phyloP scores from a whole-genome alignment of 2,797 vertebrate genomes.

The Adelosebastes latens region DNA sequence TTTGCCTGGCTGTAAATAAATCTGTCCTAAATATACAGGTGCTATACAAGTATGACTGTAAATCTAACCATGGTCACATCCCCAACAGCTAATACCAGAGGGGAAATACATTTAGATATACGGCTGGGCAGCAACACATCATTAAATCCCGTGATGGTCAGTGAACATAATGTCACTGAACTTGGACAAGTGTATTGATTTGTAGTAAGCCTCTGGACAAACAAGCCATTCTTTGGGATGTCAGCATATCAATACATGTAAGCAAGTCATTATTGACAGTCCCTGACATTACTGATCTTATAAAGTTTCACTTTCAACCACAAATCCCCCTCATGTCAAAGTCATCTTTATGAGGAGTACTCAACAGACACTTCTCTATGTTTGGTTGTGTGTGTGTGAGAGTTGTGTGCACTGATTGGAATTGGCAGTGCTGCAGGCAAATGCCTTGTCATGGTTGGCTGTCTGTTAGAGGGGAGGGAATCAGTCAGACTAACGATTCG shows the following conservation, averaged over 20 bases:
- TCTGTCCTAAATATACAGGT: not conserved
- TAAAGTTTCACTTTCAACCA: slow-evolving; percentile 55
- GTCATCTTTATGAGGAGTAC: slow-evolving; percentile 15
- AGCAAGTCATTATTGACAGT: slow-evolving; percentile 59
- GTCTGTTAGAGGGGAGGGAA: slow-evolving; percentile 3
- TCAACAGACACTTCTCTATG: not conserved
- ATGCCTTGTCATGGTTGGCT: slow-evolving; percentile 11
- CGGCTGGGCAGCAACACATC: slow-evolving; percentile 24
- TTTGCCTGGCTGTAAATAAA: slow-evolving; percentile 12
- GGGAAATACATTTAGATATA: not conserved
- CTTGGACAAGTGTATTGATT: slow-evolving; percentile 70
- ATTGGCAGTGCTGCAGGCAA: slow-evolving; percentile 14
- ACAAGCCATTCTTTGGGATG: slow-evolving; percentile 70
- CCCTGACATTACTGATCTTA: slow-evolving; percentile 49
- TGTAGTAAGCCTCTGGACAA: slow-evolving; percentile 74
- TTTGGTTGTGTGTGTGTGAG: not conserved
- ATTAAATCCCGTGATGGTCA: slow-evolving; percentile 45
- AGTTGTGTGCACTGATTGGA: not conserved
- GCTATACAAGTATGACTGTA: not conserved
- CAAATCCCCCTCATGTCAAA: slow-evolving; percentile 46
- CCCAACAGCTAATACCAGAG: not conserved
- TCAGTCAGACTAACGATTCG: slow-evolving; percentile 25
- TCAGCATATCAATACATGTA: slow-evolving; percentile 74
- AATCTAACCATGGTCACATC: not conserved
- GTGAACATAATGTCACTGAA: slow-evolving; percentile 61